Evolutionary conservation across 1,140 invertebrate species (phyloP), one percentile per base, ranked within the genome.

Genomic region (Drosophila mauritiana): DNA sequence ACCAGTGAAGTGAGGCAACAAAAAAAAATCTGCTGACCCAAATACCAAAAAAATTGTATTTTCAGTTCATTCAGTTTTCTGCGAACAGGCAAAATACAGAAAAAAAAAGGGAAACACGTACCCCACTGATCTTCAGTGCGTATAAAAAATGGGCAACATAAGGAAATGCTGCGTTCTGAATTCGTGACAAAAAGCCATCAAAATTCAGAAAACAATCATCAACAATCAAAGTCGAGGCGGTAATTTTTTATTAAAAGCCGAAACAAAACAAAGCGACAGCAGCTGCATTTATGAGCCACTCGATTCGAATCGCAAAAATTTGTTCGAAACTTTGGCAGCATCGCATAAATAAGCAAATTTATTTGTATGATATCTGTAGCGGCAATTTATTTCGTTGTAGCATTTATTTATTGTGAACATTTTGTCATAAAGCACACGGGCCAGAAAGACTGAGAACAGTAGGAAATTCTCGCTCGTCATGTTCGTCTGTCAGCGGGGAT

Each of bases 391-490:
- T 56, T 70, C 61, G 63, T 42, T 86, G 62, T 69, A 57, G 51
- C 65, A 73, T 73, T 84, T 80, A 85, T 85, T 85, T 85, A 85
- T 85, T 81, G 57, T 70, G 78, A 76, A 81, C 82, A 82, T 88
- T 86, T 86, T 75, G 83, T 83, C 82, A 86, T 88, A 88, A 86
- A 86, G 65, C 79, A 88, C 55, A 68, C 5, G 56, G 45, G 42
- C 22, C n/a, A 31, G 36, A 17, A 27, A 34, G 58, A 40, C 25
- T 17, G 58, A 15, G 42, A 31, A 2, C 22, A 43, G 52, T 27
- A 25, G 64, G 80, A 74, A 54, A 65, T 77, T 73, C 65, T 36
- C 48, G 46, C 57, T 82, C 83, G 51, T 86, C 83, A 75, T 88
- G 80, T 80, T 80, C 37, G 34, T 34, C 72, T 54, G 68, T 86